These are phyloP conservation scores for Microcebus jonahi DNA, from an alignment of 2,113 vertebrate genomes.

Conservation along the genomic window DNA sequence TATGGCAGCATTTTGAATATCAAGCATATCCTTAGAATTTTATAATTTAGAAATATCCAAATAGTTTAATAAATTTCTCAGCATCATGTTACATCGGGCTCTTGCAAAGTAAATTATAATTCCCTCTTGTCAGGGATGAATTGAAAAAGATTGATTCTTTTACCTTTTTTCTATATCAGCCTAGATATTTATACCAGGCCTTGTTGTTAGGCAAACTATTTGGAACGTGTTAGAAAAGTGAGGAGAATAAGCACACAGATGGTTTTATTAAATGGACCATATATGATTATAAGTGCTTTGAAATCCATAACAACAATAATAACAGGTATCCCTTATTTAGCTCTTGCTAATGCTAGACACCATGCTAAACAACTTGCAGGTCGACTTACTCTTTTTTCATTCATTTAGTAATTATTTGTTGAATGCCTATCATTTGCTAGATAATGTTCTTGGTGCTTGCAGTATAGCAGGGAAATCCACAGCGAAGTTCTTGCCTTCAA, in stretches of 20 bases:
- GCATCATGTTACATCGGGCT: background rate
- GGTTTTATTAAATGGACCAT: background rate
- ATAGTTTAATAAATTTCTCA: background rate
- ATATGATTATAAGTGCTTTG: background rate
- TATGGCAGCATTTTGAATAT: background rate
- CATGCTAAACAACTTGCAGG: background rate
- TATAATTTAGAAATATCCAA: background rate
- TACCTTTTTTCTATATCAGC: background rate
- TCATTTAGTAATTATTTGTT: background rate
- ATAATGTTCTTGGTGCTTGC: background rate
- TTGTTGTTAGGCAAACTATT: background rate
- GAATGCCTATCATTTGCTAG: background rate
- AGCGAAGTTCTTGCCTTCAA: background rate
- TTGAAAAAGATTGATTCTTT: conserved; percentile 23
- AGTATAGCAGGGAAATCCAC: background rate
- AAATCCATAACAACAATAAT: background rate
- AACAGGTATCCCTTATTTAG: background rate
- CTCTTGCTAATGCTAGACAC: background rate
- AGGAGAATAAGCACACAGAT: background rate
- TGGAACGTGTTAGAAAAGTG: background rate
- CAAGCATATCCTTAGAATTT: background rate
- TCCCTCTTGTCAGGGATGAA: background rate
- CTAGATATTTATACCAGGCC: background rate
- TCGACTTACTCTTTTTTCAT: background rate
- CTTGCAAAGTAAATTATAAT: background rate